These are phyloP conservation scores for Melanostoma scalare DNA, from an alignment of 2,888 invertebrate genomes.

Conservation along the genomic window DNA sequence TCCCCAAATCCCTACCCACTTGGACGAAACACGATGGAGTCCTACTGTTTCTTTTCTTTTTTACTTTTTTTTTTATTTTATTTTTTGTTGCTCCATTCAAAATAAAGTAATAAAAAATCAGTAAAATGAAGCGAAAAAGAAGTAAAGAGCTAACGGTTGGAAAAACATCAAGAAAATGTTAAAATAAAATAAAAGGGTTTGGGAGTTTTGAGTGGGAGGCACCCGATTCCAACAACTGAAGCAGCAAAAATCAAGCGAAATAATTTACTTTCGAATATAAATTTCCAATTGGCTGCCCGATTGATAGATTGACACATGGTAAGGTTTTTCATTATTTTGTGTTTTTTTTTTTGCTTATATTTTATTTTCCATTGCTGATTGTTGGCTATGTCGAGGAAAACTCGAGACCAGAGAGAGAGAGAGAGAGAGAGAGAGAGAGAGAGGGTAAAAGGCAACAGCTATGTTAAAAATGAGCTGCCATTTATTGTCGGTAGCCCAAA, in stretches of 20 bases:
- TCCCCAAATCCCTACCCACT: conserved; percentile 18
- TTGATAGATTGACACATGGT: conserved; percentile 73
- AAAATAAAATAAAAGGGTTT: background rate
- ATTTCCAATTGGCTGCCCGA: conserved; percentile 72
- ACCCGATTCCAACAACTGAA: conserved; percentile 15
- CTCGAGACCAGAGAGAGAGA: background rate
- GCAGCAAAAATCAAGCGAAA: conserved; percentile 62
- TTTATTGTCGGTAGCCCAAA: conserved; percentile 62
- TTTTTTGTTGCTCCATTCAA: conserved; percentile 21
- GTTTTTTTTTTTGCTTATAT: background rate
- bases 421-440: background rate
- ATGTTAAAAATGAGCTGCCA: conserved; percentile 62
- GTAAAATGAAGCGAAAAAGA: conserved; percentile 65
- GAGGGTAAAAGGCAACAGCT: background rate
- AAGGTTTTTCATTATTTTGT: conserved; percentile 58
- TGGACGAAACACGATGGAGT: conserved; percentile 44
- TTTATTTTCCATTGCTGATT: conserved; percentile 12
- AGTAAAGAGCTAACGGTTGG: conserved; percentile 68
- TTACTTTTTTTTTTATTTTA: conserved; percentile 24
- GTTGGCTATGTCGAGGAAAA: background rate
- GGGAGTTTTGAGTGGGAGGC: background rate
- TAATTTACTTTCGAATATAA: conserved; percentile 72
- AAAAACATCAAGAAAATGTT: conserved; percentile 54
- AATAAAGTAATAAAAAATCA: conserved; percentile 58
- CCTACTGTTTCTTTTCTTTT: background rate